Base-by-base conservation (phyloP, 2,888 invertebrate genomes). In the Eueremaeus valkanovi region DNA sequence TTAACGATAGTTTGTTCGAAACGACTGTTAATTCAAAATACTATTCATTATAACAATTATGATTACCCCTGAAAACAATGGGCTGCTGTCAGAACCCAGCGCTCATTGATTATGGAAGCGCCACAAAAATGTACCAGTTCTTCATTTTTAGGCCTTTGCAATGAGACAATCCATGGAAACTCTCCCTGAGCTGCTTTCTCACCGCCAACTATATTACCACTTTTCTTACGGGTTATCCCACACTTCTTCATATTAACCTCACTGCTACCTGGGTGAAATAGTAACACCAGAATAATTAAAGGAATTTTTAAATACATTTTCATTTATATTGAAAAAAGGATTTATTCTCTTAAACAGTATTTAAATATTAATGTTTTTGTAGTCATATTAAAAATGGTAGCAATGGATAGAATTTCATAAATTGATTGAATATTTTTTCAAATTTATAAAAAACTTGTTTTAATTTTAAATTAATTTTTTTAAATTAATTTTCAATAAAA, bases 61-160 rank as follows among this genome's bases (percentile, higher is more conserved):
- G 21, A 51, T 21, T 66, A 42, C 66, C 70, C 45, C 0, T 40
- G 21, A 29, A 79, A 79, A 68, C 79, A 79, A 51, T 79, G 79
- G 16, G 77, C 78, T 5, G 79, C 79, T 1, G 78, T 76, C 18
- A 79, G 9, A 24, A 79, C 24, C 79, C 79, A 79, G 1, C 51
- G 58, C 29, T 76, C 21, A 36, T 36, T 76, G n/a, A 79, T 66
- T 0, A 79, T 45, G 11, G 73, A 13, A 74, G 75, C 21, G 75
- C 78, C 18, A 76, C 78, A 51, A 16, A 70, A 70, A 13, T 70
- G 70, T 11, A 24, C 70, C 66, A 66, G 1, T 11, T 33, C 21
- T 11, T 36, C 18, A 3, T 27, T 18, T 45, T 45, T 70, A 13
- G 70, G 70, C 24, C 45, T 70, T 27, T 70, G 70, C 42, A 70